Evolutionary conservation across 2,888 invertebrate genomes (phyloP).

Genomic region (Agonopterix arenella): DNA sequence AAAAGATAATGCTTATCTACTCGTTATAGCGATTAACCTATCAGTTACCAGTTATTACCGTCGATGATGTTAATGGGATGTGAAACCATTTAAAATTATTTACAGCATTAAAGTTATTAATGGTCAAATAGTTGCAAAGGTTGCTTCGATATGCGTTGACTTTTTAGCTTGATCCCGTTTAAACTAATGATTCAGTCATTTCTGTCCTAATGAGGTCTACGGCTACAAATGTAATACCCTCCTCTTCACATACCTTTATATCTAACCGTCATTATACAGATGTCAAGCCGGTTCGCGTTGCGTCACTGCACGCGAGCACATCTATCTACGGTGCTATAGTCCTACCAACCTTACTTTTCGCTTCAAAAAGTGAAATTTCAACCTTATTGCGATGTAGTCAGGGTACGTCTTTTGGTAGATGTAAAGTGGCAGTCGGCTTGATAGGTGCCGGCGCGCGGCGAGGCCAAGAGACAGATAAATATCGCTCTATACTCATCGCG

Average conservation of each 20-base stretch:
- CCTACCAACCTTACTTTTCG: neutral
- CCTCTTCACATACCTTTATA: constrained; percentile 1
- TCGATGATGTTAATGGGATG: no score
- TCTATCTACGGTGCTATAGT: constrained; percentile 35
- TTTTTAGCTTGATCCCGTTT: no score
- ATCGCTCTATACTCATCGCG: constrained; percentile 47
- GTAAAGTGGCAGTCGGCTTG: constrained; percentile 27
- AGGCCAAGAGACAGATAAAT: constrained; percentile 57
- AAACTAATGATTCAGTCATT: no score
- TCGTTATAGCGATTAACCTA: no score
- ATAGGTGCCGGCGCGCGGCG: constrained; percentile 48
- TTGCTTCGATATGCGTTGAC: no score
- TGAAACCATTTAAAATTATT: no score
- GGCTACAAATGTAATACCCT: no score
- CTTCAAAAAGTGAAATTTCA: neutral
- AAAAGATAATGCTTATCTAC: no score
- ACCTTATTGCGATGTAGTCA: constrained; percentile 18
- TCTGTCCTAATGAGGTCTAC: no score
- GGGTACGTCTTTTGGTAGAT: constrained; percentile 9
- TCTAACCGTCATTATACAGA: constrained; percentile 17
- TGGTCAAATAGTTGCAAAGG: no score
- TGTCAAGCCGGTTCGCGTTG: constrained; percentile 37
- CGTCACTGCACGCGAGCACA: constrained; percentile 45
- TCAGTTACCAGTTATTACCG: no score
- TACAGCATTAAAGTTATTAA: no score